Conservation (phyloP, 2,113 vertebrate species). For the Oreochromis spilurus region DNA sequence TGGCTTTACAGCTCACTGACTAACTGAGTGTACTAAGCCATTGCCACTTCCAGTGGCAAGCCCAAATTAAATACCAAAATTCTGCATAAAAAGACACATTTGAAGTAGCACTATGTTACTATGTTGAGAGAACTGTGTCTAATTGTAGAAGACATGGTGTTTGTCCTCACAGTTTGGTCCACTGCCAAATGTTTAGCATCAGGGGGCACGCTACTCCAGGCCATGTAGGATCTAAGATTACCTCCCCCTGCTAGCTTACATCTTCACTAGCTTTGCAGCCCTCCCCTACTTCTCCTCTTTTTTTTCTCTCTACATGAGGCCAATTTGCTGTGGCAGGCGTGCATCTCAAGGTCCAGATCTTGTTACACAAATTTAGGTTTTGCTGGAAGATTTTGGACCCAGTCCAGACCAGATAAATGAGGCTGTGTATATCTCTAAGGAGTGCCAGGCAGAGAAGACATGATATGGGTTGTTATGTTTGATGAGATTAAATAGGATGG, state of each 20-base stretch:
- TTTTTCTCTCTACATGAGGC: conserved; percentile 60
- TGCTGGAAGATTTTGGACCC: conserved; percentile 62
- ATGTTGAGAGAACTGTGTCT: conserved; percentile 43
- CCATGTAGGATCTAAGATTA: conserved; percentile 69
- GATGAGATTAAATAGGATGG: conserved; percentile 59
- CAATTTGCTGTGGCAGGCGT: conserved; percentile 77
- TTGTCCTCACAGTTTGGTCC: conserved; percentile 71
- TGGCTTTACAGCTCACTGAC: background rate
- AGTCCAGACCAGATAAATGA: conserved; percentile 68
- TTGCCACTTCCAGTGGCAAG: background rate
- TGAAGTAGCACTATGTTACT: background rate
- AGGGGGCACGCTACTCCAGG: conserved; percentile 63
- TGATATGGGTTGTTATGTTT: conserved; percentile 67
- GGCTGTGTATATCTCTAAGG: conserved; percentile 48
- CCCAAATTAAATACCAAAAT: background rate
- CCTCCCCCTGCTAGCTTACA: conserved; percentile 64
- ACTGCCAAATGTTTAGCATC: conserved; percentile 65
- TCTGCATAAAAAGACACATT: background rate
- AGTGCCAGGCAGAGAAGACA: conserved; percentile 50
- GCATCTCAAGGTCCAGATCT: conserved; percentile 72
- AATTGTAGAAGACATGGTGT: conserved; percentile 70
- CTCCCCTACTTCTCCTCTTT: conserved; percentile 11
- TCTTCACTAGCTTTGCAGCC: conserved; percentile 53
- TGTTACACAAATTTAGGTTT: conserved; percentile 74
- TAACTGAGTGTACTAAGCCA: background rate